Conservation (phyloP, 2,797 vertebrate genomes). For the Craterocephalus amniculus region DNA sequence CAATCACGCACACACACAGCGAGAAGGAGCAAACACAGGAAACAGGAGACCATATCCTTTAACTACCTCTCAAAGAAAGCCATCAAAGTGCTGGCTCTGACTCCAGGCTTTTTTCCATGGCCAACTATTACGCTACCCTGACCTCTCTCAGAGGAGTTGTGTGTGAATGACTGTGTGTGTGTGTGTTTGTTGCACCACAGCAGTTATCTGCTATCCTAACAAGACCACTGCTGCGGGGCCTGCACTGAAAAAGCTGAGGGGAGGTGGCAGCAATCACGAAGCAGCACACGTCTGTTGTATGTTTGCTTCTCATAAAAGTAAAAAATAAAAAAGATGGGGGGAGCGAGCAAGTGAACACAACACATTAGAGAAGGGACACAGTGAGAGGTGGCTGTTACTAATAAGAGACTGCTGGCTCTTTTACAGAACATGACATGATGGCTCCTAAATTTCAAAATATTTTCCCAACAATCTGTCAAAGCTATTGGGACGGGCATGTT, state of each 20-base stretch:
- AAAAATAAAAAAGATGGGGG: constrained; percentile 7
- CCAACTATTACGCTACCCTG: constrained; percentile 58
- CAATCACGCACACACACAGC: constrained; percentile 66
- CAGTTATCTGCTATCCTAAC: constrained; percentile 43
- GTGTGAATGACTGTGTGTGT: constrained; percentile 17
- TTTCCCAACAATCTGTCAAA: neutral
- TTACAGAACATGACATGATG: neutral
- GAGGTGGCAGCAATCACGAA: constrained; percentile 8
- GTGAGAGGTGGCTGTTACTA: neutral
- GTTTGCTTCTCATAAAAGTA: constrained; percentile 13
- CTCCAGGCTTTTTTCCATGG: constrained; percentile 66
- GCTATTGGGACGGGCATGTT: neutral
- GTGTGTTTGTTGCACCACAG: constrained; percentile 35
- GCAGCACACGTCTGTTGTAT: constrained; percentile 7
- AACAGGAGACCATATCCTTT: constrained; percentile 75
- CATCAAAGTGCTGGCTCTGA: constrained; percentile 72
- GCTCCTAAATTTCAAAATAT: neutral
- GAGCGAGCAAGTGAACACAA: constrained; percentile 4
- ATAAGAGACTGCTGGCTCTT: neutral
- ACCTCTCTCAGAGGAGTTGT: constrained; percentile 48
- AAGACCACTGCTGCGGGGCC: constrained; percentile 37
- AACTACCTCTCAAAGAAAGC: constrained; percentile 75
- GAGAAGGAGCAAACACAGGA: constrained; percentile 69
- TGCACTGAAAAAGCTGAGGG: constrained; percentile 30
- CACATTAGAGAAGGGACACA: neutral